Percentiles rank a stretch among this genome's conserved stretches.
Evolutionary conservation across 1,140 invertebrate species (phyloP).

Genomic region (Hyles vespertilio): DNA sequence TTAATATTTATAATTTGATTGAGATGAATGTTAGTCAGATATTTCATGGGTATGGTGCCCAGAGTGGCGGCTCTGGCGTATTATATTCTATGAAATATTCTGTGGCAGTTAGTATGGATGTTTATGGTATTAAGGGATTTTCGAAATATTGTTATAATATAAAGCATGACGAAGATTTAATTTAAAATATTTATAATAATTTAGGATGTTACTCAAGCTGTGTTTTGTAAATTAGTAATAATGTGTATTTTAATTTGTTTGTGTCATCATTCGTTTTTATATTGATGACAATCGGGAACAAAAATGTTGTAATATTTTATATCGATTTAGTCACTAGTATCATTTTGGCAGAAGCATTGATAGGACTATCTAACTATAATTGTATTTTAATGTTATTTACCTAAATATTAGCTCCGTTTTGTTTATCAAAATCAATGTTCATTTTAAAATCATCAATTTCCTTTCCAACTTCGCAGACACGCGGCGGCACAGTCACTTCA

Average conservation of each 20-base stretch:
- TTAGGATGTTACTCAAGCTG: background rate
- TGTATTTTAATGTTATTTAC: background rate
- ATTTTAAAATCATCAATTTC: background rate
- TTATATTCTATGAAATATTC: conserved; percentile 26
- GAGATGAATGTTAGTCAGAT: conserved; percentile 21
- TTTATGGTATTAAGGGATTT: conserved; percentile 10
- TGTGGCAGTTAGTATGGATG: background rate
- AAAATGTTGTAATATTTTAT: too few species aligned
- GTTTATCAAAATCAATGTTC: background rate
- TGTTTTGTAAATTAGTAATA: background rate
- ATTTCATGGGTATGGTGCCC: conserved; percentile 29
- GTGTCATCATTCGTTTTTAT: background rate
- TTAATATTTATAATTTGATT: conserved; percentile 27
- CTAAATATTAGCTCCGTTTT: too few species aligned
- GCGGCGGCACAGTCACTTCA: conserved; percentile 65
- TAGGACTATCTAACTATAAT: background rate
- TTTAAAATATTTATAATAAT: background rate
- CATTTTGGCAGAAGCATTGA: too few species aligned
- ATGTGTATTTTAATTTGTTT: background rate
- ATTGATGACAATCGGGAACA: too few species aligned
- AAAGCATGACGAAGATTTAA: too few species aligned
- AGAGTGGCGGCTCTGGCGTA: conserved; percentile 51
- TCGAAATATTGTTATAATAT: conserved; percentile 2
- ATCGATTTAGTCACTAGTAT: too few species aligned
- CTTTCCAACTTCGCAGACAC: conserved; percentile 44